Conservation (phyloP, 2,113 vertebrate species). For the Callaeas wilsoni region DNA sequence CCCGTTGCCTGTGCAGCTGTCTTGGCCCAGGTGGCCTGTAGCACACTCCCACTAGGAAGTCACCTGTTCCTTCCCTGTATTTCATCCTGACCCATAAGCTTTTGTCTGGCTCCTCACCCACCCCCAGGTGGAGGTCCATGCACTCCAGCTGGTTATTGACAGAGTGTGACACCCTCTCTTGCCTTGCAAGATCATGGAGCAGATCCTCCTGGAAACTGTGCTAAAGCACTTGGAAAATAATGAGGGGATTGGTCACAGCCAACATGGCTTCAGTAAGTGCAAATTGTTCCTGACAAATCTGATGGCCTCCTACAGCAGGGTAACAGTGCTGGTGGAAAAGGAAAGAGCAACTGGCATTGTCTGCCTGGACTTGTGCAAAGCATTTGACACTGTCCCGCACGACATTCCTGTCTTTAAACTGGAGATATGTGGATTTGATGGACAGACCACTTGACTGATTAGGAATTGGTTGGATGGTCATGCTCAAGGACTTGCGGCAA, state of each 20-base stretch:
- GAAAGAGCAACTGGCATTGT: background rate
- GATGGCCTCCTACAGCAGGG: background rate
- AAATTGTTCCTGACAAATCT: background rate
- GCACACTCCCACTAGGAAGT: background rate
- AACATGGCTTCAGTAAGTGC: background rate
- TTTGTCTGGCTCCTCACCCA: background rate
- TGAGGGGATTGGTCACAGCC: background rate
- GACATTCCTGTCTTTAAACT: background rate
- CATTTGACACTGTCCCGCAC: background rate
- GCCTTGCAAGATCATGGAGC: background rate
- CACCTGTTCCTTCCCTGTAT: background rate
- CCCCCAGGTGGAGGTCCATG: background rate
- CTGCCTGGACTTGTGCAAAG: background rate
- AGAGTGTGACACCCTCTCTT: background rate
- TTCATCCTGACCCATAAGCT: background rate
- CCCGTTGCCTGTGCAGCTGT: background rate
- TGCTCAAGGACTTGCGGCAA: rapidly evolving
- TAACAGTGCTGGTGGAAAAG: background rate
- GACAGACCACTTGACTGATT: background rate
- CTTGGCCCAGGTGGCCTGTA: background rate
- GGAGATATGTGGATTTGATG: background rate
- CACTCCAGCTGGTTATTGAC: background rate
- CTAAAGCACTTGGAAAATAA: background rate
- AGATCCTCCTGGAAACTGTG: background rate
- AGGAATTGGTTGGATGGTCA: background rate